Evolutionary conservation across 2,888 invertebrate species (phyloP), one percentile per base, ranked within the genome.

Genomic region (Chrysomela aeneicollis): DNA sequence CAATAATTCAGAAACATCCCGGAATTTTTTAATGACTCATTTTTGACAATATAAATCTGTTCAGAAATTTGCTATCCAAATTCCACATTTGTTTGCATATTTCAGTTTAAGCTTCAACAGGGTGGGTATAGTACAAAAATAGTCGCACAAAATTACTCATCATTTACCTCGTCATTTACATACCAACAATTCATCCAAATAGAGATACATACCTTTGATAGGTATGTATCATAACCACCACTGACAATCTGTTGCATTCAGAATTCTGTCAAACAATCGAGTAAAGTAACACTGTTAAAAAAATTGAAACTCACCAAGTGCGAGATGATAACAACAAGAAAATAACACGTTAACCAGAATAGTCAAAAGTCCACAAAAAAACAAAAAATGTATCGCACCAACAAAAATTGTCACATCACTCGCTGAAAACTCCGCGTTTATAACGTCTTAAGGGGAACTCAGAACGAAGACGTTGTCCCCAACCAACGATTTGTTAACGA

Each of bases 381-480:
- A 69, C 66, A 71, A 73, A 70, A 70, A 70, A 71, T 66, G 65
- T 46, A 42, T 42, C 42, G 52, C 18, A 49, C 61, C 66, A 59
- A 64, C 54, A 32, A 35, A 51, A 67, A 73, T 66, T 73, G 75
- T 76, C 76, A 76, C 76, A 76, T 76, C 74, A 74, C 75, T 71
- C 22, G 18, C 53, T 17, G 22, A 63, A 57, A 54, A 49, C 57
- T 54, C 57, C 51, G 32, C 65, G 54, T 35, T 26, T 30, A 12
- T 10, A 53, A 68, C 66, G 64, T 57, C 51, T 51, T 55, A 50
- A 50, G 22, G 50, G 35, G 51, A 49, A 46, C 47, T 19, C 47
- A 50, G 42, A 50, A 53, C 57, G 35, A 35, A 17, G 49, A 59
- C 65, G 55, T 63, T 59, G 59, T 66, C 63, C 72, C 71, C 71